Conservation (phyloP, 2,888 invertebrate species). For the Lithodes maja region DNA sequence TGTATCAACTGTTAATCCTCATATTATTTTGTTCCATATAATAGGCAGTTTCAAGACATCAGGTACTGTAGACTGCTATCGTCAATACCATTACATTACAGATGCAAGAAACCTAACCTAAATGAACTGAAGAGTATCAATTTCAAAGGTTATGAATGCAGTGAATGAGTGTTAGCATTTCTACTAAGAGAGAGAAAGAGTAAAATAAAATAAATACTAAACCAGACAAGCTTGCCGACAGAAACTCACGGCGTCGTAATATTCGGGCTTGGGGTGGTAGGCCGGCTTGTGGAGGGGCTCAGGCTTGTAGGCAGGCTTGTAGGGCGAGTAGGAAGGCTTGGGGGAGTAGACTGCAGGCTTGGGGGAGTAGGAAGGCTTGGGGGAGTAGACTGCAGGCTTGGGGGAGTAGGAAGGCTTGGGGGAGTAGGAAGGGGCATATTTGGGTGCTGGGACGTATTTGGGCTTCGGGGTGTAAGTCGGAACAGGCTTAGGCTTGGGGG, state of each 20-base stretch:
- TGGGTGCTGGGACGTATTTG: conserved; percentile 16
- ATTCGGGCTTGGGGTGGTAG: conserved; percentile 6
- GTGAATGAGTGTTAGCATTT: too few relatives aligned
- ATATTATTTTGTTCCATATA: too few relatives aligned
- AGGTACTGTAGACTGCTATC: too few relatives aligned
- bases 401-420: conserved; percentile 33
- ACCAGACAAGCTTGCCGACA: background rate
- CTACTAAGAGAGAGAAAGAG: background rate
- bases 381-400: too few relatives aligned
- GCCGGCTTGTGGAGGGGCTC: conserved; percentile 32
- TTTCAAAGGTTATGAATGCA: too few relatives aligned
- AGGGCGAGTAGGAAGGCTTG: background rate
- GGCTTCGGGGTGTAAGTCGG: conserved; percentile 13
- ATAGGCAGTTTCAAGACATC: too few relatives aligned
- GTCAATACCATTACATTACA: too few relatives aligned
- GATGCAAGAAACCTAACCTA: too few relatives aligned
- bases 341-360: too few relatives aligned
- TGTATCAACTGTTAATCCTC: too few relatives aligned
- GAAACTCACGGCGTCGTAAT: conserved; percentile 26
- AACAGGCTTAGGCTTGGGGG: background rate
- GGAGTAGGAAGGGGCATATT: conserved; percentile 16
- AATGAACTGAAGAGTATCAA: too few relatives aligned
- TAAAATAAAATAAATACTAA: background rate
- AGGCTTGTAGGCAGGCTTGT: conserved; percentile 31
- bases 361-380: conserved; percentile 4